Base-by-base conservation (phyloP, 2,888 invertebrate genomes). In the Clanis bilineata region DNA sequence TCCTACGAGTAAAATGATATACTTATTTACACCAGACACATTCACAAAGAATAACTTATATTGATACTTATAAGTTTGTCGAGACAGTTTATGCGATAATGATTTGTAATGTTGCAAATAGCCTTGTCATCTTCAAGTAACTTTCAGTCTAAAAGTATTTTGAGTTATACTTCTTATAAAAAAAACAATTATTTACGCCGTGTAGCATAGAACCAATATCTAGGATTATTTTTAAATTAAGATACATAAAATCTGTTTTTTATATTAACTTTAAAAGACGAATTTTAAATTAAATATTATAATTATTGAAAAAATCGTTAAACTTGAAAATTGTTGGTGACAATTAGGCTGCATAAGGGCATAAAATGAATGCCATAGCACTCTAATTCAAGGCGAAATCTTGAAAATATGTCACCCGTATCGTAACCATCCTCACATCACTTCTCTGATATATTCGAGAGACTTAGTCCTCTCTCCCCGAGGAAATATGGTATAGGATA, bases 401-500 rank as follows among this genome's bases (percentile, higher is more conserved):
- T 51, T 12, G 18, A 51, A 15, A 51, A 51, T 32, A 51, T 32
- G 18, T 7, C 10, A 18, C 28, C 32, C 51, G 32, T 32, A 51
- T 51, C 32, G 51, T 32, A 51, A 10, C 28, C 51, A 51, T 51
- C 28, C 51, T 18, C 51, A 28, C 51, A 51, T 51, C 51, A 18
- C n/a, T 6, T 51, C 28, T 28, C 51, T 51, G 51, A 51, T 51
- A 32, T 47, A 47, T 32, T 51, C 32, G 32, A 28, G 51, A 51
- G 51, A 28, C 51, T 51, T 28, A 28, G 47, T 47, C 51, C 51
- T 32, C 51, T 28, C 51, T 51, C 51, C 9, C 51, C 28, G 28
- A 32, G 51, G 51, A 51, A 51, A 51, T 51, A 51, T 51, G 51
- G 51, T 51, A 51, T 51, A 28, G 32, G 51, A 51, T 51, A 51